Conservation (phyloP, 2,888 invertebrate species). For the Pyrgus malvae region DNA sequence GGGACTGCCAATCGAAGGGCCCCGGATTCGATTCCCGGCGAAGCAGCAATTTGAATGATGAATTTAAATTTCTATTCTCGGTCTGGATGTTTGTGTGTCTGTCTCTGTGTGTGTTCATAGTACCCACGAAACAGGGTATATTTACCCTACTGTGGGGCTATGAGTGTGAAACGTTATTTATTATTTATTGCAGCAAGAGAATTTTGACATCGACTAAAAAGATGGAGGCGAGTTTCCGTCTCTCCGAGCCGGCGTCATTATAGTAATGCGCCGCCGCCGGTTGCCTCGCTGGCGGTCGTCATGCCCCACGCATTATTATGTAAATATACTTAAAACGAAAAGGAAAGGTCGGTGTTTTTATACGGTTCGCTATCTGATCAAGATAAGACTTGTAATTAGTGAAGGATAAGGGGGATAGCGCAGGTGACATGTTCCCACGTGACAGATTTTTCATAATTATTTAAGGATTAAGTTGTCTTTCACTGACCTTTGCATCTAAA, state of each 20-base stretch:
- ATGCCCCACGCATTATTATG: slow-evolving; percentile 77
- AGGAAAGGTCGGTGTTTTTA: slow-evolving; percentile 65
- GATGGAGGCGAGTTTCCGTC: slow-evolving; percentile 35
- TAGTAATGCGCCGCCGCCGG: slow-evolving; percentile 55
- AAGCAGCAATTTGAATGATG: too few species aligned
- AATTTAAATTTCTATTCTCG: too few species aligned
- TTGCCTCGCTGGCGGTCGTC: slow-evolving; percentile 60
- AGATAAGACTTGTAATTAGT: slow-evolving; percentile 75
- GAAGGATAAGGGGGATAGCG: slow-evolving; percentile 54
- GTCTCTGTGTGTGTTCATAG: too few species aligned
- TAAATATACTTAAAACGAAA: slow-evolving; percentile 74
- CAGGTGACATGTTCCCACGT: slow-evolving; percentile 69
- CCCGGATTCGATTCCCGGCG: too few species aligned
- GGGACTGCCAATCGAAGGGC: too few species aligned
- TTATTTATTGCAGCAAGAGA: too few species aligned
- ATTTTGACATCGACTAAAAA: too few species aligned
- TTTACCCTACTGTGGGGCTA: too few species aligned
- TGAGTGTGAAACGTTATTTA: too few species aligned
- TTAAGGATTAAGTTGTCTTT: background rate
- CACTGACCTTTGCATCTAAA: too few species aligned
- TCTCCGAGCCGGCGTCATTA: slow-evolving; percentile 61
- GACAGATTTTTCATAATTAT: slow-evolving; percentile 33
- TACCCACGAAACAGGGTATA: slow-evolving; percentile 38
- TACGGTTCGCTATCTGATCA: slow-evolving; percentile 61
- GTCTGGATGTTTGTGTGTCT: too few species aligned